Evolutionary conservation across 2,113 vertebrate genomes (phyloP).

Genomic region (Sander vitreus): DNA sequence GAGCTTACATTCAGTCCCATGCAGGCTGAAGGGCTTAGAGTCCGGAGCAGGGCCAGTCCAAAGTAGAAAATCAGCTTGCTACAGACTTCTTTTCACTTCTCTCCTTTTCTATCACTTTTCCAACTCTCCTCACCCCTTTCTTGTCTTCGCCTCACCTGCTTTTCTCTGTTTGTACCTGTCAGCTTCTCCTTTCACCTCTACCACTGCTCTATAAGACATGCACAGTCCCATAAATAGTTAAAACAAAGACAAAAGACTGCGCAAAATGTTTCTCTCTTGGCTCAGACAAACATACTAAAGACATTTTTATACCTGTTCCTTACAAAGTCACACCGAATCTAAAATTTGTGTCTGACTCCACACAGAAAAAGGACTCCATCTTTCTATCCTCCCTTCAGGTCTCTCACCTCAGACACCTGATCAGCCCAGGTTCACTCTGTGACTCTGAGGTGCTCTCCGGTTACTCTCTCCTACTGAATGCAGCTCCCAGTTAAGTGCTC

Average conservation of each 20-base stretch:
- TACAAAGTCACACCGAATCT: neutral
- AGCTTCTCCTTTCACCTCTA: slow-evolving; percentile 1
- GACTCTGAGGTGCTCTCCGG: slow-evolving; percentile 64
- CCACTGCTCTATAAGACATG: slow-evolving; percentile 17
- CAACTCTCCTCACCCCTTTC: neutral
- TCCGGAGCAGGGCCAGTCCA: slow-evolving; percentile 33
- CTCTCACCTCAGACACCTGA: slow-evolving; percentile 69
- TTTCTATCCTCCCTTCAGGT: slow-evolving; percentile 13
- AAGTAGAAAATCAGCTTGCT: slow-evolving; percentile 55
- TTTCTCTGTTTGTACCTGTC: slow-evolving; percentile 11
- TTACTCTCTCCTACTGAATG: slow-evolving; percentile 56
- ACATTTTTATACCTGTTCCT: slow-evolving; percentile 17
- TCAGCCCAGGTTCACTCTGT: slow-evolving; percentile 56
- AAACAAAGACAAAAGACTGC: neutral
- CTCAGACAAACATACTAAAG: neutral
- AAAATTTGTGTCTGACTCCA: neutral
- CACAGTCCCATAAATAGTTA: neutral
- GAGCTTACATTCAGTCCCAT: slow-evolving; percentile 63
- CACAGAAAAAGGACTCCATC: slow-evolving; percentile 36
- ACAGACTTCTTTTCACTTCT: slow-evolving; percentile 7
- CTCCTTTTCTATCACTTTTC: slow-evolving; percentile 25
- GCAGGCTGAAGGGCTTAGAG: slow-evolving; percentile 57
- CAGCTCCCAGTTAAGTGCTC: slow-evolving; percentile 29
- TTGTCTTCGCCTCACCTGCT: neutral
- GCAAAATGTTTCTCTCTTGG: neutral